Percentiles rank a stretch among this genome's conserved stretches.
Evolutionary conservation across 1,140 invertebrate genomes (phyloP).

Genomic region (Temnothorax curvispinosus): DNA sequence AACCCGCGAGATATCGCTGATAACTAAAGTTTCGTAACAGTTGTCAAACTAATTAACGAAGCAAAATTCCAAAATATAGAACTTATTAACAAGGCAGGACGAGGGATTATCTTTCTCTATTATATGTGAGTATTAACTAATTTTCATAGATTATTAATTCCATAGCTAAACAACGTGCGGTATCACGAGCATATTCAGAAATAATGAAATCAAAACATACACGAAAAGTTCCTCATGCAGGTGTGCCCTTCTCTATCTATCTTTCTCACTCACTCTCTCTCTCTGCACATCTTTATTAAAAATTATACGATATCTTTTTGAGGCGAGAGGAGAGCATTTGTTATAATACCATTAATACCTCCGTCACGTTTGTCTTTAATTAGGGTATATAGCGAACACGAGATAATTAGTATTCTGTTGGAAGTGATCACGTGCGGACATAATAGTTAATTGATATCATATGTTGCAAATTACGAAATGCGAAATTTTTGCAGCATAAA

Average conservation of each 20-base stretch:
- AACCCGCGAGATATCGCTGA: not conserved
- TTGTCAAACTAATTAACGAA: constrained; percentile 7
- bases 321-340: not conserved
- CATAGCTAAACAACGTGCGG: too few species aligned
- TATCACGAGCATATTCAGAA: not conserved
- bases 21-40: not conserved
- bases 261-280: not conserved
- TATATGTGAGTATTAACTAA: not conserved
- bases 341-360: constrained; percentile 23
- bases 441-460: constrained; percentile 52
- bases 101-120: not conserved
- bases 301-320: not conserved
- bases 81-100: not conserved
- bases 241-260: not conserved
- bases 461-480: constrained; percentile 54
- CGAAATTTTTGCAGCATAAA: constrained; percentile 13
- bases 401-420: constrained; percentile 45
- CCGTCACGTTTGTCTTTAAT: constrained; percentile 37
- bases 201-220: constrained; percentile 19
- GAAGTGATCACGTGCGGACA: constrained; percentile 10
- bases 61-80: not conserved
- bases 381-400: not conserved
- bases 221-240: not conserved
- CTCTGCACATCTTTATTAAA: not conserved
- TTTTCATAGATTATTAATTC: constrained; percentile 13